Evolutionary conservation across 2,888 invertebrate genomes (phyloP).

Genomic region (Argyra leucocephala): DNA sequence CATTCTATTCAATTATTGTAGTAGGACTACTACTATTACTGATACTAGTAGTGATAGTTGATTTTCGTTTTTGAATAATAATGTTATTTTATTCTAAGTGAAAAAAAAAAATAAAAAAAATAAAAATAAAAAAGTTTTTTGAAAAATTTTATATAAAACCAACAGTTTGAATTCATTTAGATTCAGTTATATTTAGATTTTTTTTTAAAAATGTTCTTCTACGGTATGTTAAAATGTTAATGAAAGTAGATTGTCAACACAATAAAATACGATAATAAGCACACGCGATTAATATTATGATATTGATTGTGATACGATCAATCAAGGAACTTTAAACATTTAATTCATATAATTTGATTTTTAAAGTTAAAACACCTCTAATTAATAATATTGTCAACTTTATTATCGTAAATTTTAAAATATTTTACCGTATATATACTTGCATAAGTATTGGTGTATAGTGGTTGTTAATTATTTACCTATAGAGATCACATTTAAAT

Average conservation of each 20-base stretch:
- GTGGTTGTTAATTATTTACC: no score
- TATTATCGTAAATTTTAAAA: no score
- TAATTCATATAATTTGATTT: no score
- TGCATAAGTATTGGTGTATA: no score
- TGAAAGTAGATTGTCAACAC: no score
- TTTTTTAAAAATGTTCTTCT: background rate
- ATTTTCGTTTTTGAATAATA: constrained; percentile 5
- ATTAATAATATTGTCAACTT: no score
- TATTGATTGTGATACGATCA: background rate
- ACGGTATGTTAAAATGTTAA: no score
- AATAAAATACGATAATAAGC: no score
- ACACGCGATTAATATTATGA: background rate
- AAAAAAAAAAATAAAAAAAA: background rate
- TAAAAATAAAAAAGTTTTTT: background rate
- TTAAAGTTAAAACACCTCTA: no score
- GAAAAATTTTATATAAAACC: constrained; percentile 20
- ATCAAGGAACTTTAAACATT: no score
- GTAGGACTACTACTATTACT: background rate
- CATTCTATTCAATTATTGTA: background rate
- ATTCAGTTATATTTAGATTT: constrained; percentile 16
- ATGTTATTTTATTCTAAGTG: background rate
- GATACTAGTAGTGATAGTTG: background rate
- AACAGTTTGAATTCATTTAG: constrained; percentile 19
- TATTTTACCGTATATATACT: no score
- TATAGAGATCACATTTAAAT: no score